Evolutionary conservation across 30 jellyfish, hydroid and myxozoan genomes (phyloP), one percentile per base, ranked within the genome.

Genomic region (Calvadosia cruxmelitensis): DNA sequence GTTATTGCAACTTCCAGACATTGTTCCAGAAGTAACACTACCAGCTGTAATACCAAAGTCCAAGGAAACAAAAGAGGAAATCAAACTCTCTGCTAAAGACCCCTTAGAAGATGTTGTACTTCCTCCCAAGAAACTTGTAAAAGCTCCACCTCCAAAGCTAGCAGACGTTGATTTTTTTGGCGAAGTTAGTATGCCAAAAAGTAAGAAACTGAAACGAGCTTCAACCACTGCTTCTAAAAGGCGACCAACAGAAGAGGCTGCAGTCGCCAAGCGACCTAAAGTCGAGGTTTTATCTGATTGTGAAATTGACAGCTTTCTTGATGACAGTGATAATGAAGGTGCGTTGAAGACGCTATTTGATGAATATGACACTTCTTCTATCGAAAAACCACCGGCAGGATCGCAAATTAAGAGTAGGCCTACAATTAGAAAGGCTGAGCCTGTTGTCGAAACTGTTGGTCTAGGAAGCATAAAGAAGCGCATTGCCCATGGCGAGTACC

Each of bases 401-500:
- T n/a, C n/a, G n/a, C 57, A 42, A 42, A 42, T 42, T 42, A 42
- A 42, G 20, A 10, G 15, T 42, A 42, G 15, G 20, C 15, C 20
- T 20, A 42, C 57, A 42, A 42, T 42, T 20, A 42, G 20, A 42
- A 10, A 20, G 20, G 15, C 50, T 25, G 68, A 7, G 32, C 65
- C 25, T 53, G 62, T 50, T 31, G 86, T 32, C 29, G 87, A 53
- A 34, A 79, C 92, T 0, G 86, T 72, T 34, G 94, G 94, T 13
- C 77, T 57, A 61, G 94, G 85, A 10, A 81, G 94, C 63, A 31
- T 79, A 50, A 87, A 80, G 64, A 75, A 72, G 53, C 33, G 96
- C 34, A 71, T 78, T 25, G 96, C 96, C 1, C 96, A 87, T 66
- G 67, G 57, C 7, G 70, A 80, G 1, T 51, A 50, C 25, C 50